Evolutionary conservation across 2,797 vertebrate genomes (phyloP).

Genomic region (Anabas testudineus): DNA sequence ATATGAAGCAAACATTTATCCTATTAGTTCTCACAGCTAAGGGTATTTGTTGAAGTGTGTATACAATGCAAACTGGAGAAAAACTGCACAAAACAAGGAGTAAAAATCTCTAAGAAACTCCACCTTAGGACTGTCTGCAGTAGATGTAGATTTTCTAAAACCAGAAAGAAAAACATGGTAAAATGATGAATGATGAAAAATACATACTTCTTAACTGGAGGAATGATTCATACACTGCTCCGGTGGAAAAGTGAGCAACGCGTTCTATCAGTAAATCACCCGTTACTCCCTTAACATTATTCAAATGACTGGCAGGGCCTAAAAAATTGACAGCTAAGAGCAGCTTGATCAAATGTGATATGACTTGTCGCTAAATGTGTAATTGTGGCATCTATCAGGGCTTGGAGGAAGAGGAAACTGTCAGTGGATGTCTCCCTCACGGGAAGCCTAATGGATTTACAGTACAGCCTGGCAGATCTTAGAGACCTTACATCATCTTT

Average conservation of each 20-base stretch:
- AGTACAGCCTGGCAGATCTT: slow-evolving; percentile 64
- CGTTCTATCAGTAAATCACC: slow-evolving; percentile 37
- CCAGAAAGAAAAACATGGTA: slow-evolving; percentile 7
- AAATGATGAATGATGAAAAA: background rate
- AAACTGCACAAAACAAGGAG: background rate
- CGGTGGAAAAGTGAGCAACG: slow-evolving; percentile 43
- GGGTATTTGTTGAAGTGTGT: background rate
- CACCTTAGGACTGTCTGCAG: too few relatives aligned
- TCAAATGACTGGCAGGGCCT: slow-evolving; percentile 60
- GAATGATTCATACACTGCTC: slow-evolving; percentile 18
- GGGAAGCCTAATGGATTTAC: slow-evolving; percentile 72
- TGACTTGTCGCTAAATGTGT: slow-evolving; percentile 67
- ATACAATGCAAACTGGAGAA: background rate
- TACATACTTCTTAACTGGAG: slow-evolving; percentile 13
- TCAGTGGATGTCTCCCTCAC: slow-evolving; percentile 53
- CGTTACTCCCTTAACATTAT: slow-evolving; percentile 47
- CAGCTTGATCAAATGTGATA: slow-evolving; percentile 67
- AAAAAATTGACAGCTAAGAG: slow-evolving; percentile 66
- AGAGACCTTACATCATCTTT: slow-evolving; percentile 70
- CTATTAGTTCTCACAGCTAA: background rate
- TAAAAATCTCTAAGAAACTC: background rate
- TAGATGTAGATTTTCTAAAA: slow-evolving; percentile 8
- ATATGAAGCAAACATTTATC: slow-evolving; percentile 11
- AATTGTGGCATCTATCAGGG: slow-evolving; percentile 68
- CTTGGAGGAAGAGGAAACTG: slow-evolving; percentile 44